Base-by-base conservation (phyloP, 2,113 vertebrate genomes). In the Nannobrachium achirus region DNA sequence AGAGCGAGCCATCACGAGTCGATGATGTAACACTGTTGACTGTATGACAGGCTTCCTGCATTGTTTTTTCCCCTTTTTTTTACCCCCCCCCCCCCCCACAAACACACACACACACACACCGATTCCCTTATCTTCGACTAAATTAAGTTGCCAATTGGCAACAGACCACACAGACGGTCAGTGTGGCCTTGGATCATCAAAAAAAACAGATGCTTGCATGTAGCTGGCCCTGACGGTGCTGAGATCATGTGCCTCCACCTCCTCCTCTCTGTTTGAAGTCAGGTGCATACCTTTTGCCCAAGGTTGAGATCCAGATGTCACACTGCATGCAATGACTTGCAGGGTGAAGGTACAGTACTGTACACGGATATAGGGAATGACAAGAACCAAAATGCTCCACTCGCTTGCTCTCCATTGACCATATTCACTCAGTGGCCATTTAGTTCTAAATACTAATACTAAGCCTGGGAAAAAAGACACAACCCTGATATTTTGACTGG, bases 251-350 rank as follows among this genome's bases (percentile, higher is more conserved):
- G 48, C 45, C 67, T 69, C 69, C 59, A 63, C 78, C 74, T 80
- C 52, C 61, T 65, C 60, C 69, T 69, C 41, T 42, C 52, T 77
- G 79, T 89, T 88, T 91, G 85, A 91, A 82, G 84, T 88, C 13
- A 19, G 67, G 65, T 63, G 65, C 69, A 80, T 85, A 71, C 72
- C 66, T 75, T 80, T 69, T 75, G 76, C 82, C 60, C 68, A 80
- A 85, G 73, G 82, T n/a, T 84, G 41, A 71, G 68, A 33, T 78
- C 90, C 88, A 91, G 89, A 90, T 89, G 89, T 86, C 19, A 18
- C 73, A 7, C 65, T 59, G 60, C 75, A 81, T 79, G 83, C 75
- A 59, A 80, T 62, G 51, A 72, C 66, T 79, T 72, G 78, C 75
- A 78, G 56, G 68, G 64, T 11, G 46, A 66, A 71, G 41, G 14